Percentiles rank a stretch among this genome's conserved stretches.
These are phyloP conservation scores for Caenorhabditis parvicauda DNA, from an alignment of 2,888 invertebrate species.

Conservation along the genomic window DNA sequence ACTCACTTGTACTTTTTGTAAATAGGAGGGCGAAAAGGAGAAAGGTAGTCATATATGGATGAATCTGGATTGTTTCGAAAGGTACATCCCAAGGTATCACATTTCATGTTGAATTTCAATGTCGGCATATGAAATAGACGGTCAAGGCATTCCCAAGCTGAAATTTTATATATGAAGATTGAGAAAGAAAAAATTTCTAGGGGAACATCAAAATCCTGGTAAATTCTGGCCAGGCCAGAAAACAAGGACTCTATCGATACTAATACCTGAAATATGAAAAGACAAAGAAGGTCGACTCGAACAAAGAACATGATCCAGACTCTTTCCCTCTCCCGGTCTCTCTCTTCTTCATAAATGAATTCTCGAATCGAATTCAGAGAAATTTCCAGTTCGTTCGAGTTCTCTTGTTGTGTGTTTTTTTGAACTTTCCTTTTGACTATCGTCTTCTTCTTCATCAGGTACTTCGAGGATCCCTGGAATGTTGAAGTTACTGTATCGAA, in stretches of 20 bases:
- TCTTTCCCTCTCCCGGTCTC: slow-evolving; percentile 26
- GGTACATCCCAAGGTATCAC: too few relatives aligned
- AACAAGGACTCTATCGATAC: too few relatives aligned
- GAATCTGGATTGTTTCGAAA: too few relatives aligned
- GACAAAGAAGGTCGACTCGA: slow-evolving; percentile 31
- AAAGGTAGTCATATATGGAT: too few relatives aligned
- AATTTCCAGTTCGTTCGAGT: slow-evolving; percentile 8
- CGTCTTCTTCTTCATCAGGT: slow-evolving; percentile 13
- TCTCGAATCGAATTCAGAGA: slow-evolving; percentile 15
- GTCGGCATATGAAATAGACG: neutral
- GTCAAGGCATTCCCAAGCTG: neutral
- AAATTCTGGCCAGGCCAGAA: too few relatives aligned
- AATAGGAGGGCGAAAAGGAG: too few relatives aligned
- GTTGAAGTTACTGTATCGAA: neutral
- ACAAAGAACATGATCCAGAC: slow-evolving; percentile 42
- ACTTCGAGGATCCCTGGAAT: slow-evolving; percentile 19
- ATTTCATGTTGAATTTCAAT: too few relatives aligned
- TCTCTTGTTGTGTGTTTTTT: slow-evolving; percentile 6
- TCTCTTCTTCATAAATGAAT: slow-evolving; percentile 28
- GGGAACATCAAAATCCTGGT: too few relatives aligned
- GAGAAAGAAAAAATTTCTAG: too few relatives aligned
- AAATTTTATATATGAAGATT: too few relatives aligned
- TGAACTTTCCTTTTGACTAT: slow-evolving; percentile 9
- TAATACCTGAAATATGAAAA: slow-evolving; percentile 38
- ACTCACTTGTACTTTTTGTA: too few relatives aligned